Conservation (phyloP, 1,140 invertebrate genomes). For the Planococcus citri region DNA sequence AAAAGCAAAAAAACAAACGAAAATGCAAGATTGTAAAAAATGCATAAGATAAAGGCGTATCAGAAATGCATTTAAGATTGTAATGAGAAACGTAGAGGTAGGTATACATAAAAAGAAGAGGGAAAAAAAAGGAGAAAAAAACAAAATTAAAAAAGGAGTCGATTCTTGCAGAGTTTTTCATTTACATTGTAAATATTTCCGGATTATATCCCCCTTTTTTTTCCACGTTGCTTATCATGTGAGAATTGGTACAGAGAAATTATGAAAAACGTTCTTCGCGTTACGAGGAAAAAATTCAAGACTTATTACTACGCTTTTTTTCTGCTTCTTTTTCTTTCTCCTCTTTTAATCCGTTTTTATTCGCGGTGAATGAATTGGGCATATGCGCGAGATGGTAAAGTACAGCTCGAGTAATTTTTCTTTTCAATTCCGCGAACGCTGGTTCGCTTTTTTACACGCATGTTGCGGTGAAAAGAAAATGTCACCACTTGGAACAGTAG, state of each 20-base stretch:
- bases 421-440: too few species aligned
- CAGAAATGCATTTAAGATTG: slow-evolving; percentile 14
- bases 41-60: slow-evolving; percentile 13
- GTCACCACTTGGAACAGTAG: too few species aligned
- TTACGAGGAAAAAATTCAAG: too few species aligned
- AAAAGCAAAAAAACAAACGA: not conserved
- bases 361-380: too few species aligned
- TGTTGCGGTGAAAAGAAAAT: too few species aligned
- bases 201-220: not conserved
- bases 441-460: too few species aligned
- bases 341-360: too few species aligned
- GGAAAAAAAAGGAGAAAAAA: not conserved
- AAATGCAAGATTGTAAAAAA: slow-evolving; percentile 18
- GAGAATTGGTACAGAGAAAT: slow-evolving; percentile 1
- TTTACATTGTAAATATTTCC: slow-evolving; percentile 20
- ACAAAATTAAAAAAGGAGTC: slow-evolving; percentile 16
- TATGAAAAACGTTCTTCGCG: not conserved
- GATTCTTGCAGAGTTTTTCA: slow-evolving; percentile 19
- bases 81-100: slow-evolving; percentile 16
- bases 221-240: slow-evolving; percentile 1
- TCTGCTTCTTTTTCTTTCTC: too few species aligned
- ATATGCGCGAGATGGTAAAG: too few species aligned
- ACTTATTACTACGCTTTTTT: too few species aligned
- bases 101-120: too few species aligned
- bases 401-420: too few species aligned